Evolutionary conservation across 2,888 invertebrate genomes (phyloP), one percentile per base, ranked within the genome.

Genomic region (Colletes collaris): DNA sequence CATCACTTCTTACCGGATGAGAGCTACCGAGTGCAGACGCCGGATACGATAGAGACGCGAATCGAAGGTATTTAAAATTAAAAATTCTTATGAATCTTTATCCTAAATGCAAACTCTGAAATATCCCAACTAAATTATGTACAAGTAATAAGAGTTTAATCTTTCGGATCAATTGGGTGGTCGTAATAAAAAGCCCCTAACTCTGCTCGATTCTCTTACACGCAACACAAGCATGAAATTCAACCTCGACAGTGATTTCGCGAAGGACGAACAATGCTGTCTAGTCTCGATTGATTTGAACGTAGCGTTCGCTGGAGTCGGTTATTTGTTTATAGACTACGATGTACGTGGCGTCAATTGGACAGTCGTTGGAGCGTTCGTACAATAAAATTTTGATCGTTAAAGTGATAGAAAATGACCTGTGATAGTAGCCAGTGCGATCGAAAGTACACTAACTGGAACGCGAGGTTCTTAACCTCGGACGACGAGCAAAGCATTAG

Each of bases 401-500:
- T 53, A 62, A 71, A 40, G 40, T 55, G 40, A 76, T 63, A 59
- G 11, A 52, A 56, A 78, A 63, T 72, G 68, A 74, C 71, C 76
- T 76, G 56, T 63, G 65, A 59, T 27, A 70, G 56, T 59, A 44
- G 65, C 63, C n/a, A 64, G 65, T 50, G 66, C 79, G 75, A 74
- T 74, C 79, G 83, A 76, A 60, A 69, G 74, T 52, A 81, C 81
- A 81, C 83, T 80, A 91, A 91, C 83, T 90, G 81, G 91, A 90
- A 77, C 91, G 87, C 75, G 87, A 91, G 92, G 92, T 92, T 91
- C 91, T 92, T 92, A 87, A 92, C 92, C 92, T 85, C 89, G 69
- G 68, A 58, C 74, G 72, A 65, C 66, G 76, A 67, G 69, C 72
- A 72, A 66, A 81, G 69, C 68, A 76, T 46, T 68, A 68, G 79